These are phyloP conservation scores for Cremastinae sp. DNA, from an alignment of 2,888 invertebrate species.

Conservation along the genomic window DNA sequence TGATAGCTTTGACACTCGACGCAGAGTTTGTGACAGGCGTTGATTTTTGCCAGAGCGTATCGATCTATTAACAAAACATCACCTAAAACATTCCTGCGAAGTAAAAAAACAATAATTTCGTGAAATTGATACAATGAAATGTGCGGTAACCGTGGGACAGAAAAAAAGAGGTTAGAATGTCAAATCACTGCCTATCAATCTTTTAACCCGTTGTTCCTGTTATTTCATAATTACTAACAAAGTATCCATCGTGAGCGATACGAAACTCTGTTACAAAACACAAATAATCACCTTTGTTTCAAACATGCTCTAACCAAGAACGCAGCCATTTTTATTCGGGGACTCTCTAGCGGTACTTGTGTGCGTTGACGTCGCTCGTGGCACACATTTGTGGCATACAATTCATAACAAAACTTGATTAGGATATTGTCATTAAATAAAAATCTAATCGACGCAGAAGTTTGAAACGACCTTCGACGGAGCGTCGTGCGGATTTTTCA, in stretches of 20 bases:
- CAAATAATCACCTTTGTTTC: slow-evolving; percentile 66
- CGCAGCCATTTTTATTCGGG: slow-evolving; percentile 63
- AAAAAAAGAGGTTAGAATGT: slow-evolving; percentile 41
- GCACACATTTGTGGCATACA: slow-evolving; percentile 9
- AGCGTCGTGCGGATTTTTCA: neutral
- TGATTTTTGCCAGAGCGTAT: slow-evolving; percentile 37
- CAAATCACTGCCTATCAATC: neutral
- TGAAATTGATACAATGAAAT: slow-evolving; percentile 21
- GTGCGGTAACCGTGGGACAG: neutral
- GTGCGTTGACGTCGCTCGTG: slow-evolving; percentile 26
- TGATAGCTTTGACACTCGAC: slow-evolving; percentile 71
- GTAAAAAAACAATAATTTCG: slow-evolving; percentile 16
- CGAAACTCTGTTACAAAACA: slow-evolving; percentile 2
- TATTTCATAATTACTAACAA: neutral
- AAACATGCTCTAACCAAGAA: slow-evolving; percentile 65
- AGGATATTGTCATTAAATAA: slow-evolving; percentile 1
- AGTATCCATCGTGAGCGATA: neutral
- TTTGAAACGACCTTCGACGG: neutral
- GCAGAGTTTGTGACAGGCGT: slow-evolving; percentile 36
- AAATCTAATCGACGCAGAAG: neutral
- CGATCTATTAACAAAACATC: slow-evolving; percentile 56
- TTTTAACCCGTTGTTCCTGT: neutral
- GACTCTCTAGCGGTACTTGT: slow-evolving; percentile 29
- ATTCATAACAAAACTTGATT: neutral
- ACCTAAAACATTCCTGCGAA: slow-evolving; percentile 57